Percentiles rank a stretch among this genome's conserved stretches.
These are phyloP conservation scores for Notiomystis cincta DNA, from an alignment of 2,113 vertebrate genomes.

Conservation along the genomic window DNA sequence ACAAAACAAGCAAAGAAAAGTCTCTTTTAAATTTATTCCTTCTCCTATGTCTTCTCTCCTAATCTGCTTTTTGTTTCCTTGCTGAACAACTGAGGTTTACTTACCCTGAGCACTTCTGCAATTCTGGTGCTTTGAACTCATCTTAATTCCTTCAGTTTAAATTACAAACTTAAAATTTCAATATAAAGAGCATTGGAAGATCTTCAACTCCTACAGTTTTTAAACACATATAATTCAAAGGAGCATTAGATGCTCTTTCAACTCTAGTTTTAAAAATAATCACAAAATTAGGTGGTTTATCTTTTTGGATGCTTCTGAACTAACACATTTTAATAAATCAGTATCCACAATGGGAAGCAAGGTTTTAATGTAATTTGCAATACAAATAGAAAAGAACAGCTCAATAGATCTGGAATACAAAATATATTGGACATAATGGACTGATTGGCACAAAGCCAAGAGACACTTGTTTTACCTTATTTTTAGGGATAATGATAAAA, in stretches of 20 bases:
- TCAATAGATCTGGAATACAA: background rate
- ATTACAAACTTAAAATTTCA: background rate
- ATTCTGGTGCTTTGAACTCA: background rate
- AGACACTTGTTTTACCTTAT: background rate
- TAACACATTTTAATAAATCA: background rate
- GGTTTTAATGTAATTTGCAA: background rate
- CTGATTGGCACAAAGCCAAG: background rate
- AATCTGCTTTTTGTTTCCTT: background rate
- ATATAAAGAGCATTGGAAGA: background rate
- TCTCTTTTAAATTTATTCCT: background rate
- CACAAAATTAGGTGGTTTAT: background rate
- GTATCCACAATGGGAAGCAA: background rate
- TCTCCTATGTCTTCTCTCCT: background rate
- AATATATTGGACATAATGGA: background rate
- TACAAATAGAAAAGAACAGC: background rate
- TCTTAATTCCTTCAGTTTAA: background rate
- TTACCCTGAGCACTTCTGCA: background rate
- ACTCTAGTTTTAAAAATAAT: background rate
- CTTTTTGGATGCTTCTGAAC: background rate
- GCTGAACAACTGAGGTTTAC: background rate
- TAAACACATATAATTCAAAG: background rate
- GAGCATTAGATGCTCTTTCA: background rate
- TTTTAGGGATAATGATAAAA: background rate
- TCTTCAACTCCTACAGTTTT: background rate
- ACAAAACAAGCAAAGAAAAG: background rate